Evolutionary conservation across 2,888 invertebrate genomes (phyloP).

Genomic region (Tenthredo scrophulariae): DNA sequence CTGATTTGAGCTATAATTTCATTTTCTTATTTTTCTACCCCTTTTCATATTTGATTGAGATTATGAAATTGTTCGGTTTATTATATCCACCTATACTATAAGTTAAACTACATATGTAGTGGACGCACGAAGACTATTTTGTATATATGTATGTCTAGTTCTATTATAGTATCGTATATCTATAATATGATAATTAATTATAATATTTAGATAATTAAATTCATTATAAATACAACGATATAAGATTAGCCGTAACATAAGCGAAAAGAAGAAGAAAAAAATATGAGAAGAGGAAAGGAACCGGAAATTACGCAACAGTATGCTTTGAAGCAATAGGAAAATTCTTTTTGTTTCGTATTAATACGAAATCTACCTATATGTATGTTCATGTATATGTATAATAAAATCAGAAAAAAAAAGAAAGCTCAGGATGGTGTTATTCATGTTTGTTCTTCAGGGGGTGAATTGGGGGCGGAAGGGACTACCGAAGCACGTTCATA

Average conservation of each 20-base stretch:
- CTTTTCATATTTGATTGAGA: neutral
- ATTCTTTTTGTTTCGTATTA: neutral
- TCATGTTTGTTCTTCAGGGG: neutral
- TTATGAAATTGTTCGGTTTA: neutral
- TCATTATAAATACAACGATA: no score
- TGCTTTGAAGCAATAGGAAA: neutral
- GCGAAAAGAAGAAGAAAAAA: neutral
- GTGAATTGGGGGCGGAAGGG: neutral
- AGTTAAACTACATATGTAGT: neutral
- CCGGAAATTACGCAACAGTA: conserved; percentile 8
- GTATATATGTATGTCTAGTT: neutral
- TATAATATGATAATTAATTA: no score
- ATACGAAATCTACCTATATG: neutral
- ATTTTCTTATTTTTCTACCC: neutral
- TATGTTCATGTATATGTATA: neutral
- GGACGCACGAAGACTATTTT: neutral
- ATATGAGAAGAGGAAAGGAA: neutral
- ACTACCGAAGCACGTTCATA: neutral
- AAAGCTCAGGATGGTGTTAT: neutral
- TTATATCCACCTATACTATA: neutral
- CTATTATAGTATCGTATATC: neutral
- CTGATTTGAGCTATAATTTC: conserved; percentile 20
- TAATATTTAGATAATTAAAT: no score
- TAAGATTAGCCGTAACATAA: neutral
- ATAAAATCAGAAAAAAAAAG: neutral